Evolutionary conservation across 2,888 invertebrate species (phyloP), one percentile per base, ranked within the genome.

Genomic region (Onchidella celtica): DNA sequence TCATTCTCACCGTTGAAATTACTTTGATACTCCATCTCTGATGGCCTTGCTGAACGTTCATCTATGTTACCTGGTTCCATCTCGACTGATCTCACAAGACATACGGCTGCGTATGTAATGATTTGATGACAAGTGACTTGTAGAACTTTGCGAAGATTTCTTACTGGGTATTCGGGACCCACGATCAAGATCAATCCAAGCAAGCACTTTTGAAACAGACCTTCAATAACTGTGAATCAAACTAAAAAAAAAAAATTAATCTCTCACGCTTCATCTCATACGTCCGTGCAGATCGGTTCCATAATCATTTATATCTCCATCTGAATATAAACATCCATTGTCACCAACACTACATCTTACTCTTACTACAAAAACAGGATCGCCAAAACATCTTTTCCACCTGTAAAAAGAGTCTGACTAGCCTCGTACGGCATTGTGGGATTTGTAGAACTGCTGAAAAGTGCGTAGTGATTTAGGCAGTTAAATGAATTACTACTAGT

Each of bases 341-440:
- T n/a, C n/a, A n/a, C n/a, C n/a, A n/a, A n/a, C n/a, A n/a, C n/a
- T n/a, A n/a, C n/a, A n/a, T 57, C 29, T 27, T 32, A 36, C 65
- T 68, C 27, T n/a, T 24, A 69, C 24, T 24, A 34, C 32, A 65
- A 57, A 38, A 66, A 57, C 79, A 73, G 73, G 72, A 73, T 73
- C 32, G 40, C n/a, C 72, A 73, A 73, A 79, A 79, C 68, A 79
- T 79, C 73, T 73, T 66, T n/a, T 79, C 79, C 79, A 74, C 79
- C 79, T 79, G 79, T 79, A 73, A 79, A 79, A 63, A 47, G 65
- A 73, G 55, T 79, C 79, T 66, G 65, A 70, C 63, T 55, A 57
- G 73, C 27, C 57, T 24, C 29, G 47, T n/a, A 32, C 11, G 32
- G 79, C 70, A 79, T 73, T 65, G 65, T 79, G 79, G 79, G 79